Percentiles rank a stretch among this genome's conserved stretches.
Evolutionary conservation across 1,140 invertebrate species (phyloP).

Genomic region (Argopecten irradians): DNA sequence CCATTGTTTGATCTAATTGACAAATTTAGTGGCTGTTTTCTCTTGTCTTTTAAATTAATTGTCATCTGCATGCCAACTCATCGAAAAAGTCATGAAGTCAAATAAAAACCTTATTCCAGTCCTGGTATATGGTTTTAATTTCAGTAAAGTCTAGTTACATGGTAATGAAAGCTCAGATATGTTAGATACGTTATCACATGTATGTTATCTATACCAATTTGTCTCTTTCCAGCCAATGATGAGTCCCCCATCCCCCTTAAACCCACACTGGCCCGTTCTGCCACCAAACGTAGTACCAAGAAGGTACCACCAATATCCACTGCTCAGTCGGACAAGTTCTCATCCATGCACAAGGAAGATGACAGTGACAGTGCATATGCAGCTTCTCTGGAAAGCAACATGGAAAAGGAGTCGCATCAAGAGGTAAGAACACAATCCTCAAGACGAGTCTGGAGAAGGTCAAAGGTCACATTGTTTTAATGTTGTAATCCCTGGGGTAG

Average conservation of each 20-base stretch:
- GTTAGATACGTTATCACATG: not conserved
- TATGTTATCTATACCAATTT: not conserved
- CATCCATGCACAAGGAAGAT: slow-evolving; percentile 55
- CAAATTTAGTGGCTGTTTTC: not conserved
- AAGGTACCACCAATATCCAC: slow-evolving; percentile 66
- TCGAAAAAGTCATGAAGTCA: not conserved
- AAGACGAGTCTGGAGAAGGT: not conserved
- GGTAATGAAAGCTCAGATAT: not conserved
- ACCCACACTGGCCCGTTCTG: slow-evolving; percentile 69
- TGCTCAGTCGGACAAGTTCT: slow-evolving; percentile 54
- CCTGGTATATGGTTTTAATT: not conserved
- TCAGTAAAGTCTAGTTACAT: slow-evolving; percentile 8
- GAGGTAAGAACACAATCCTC: slow-evolving; percentile 52
- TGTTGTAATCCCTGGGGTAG: not conserved
- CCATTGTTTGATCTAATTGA: not conserved
- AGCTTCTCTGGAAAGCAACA: slow-evolving; percentile 60
- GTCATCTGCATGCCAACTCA: not conserved
- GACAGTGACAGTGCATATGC: slow-evolving; percentile 72
- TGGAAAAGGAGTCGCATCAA: slow-evolving; percentile 57
- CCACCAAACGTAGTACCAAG: slow-evolving; percentile 58
- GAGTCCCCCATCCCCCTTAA: slow-evolving; percentile 70
- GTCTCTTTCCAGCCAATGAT: slow-evolving; percentile 58
- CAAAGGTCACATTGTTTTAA: not conserved
- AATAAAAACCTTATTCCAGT: not conserved
- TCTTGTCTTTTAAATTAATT: not conserved